phyloP scores from a whole-genome alignment of 1,140 invertebrate species.

The Drosophila littoralis region DNA sequence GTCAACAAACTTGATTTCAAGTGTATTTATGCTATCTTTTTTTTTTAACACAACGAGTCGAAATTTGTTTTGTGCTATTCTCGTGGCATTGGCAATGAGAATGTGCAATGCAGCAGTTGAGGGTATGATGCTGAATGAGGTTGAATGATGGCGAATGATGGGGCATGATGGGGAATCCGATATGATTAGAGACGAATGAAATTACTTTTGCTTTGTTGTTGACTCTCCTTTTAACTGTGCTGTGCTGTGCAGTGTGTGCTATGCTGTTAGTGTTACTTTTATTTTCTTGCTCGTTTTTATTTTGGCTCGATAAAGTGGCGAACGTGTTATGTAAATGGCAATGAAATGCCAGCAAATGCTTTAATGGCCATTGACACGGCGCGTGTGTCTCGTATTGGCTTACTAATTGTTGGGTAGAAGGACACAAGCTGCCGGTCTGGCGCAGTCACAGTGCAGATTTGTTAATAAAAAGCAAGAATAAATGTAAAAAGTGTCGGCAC shows the following conservation, averaged over 20 bases:
- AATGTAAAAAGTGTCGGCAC: no score
- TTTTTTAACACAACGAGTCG: conserved; percentile 20
- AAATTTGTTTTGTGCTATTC: conserved; percentile 22
- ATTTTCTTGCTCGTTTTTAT: conserved; percentile 2
- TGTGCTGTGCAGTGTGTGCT: not conserved
- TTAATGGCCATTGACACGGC: conserved; percentile 30
- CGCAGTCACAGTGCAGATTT: conserved; percentile 3
- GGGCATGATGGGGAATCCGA: conserved; percentile 41
- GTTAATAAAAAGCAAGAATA: conserved; percentile 3
- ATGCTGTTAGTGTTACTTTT: conserved; percentile 19
- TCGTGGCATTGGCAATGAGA: conserved; percentile 17
- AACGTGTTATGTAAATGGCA: conserved; percentile 64
- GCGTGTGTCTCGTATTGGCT: conserved; percentile 63
- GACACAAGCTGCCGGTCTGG: conserved; percentile 1
- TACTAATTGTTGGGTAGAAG: conserved; percentile 65
- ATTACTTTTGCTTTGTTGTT: conserved; percentile 54
- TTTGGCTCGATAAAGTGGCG: conserved; percentile 42
- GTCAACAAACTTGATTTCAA: not conserved
- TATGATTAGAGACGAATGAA: conserved; percentile 57
- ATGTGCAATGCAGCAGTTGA: conserved; percentile 14
- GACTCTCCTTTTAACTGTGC: conserved; percentile 14
- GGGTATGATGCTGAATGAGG: conserved; percentile 4
- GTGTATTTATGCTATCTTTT: conserved; percentile 8
- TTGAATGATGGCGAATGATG: conserved; percentile 26
- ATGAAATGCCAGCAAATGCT: conserved; percentile 47